Conservation (phyloP, 92 coral and sea anemone species). For the Chrysogorgia sp. region DNA sequence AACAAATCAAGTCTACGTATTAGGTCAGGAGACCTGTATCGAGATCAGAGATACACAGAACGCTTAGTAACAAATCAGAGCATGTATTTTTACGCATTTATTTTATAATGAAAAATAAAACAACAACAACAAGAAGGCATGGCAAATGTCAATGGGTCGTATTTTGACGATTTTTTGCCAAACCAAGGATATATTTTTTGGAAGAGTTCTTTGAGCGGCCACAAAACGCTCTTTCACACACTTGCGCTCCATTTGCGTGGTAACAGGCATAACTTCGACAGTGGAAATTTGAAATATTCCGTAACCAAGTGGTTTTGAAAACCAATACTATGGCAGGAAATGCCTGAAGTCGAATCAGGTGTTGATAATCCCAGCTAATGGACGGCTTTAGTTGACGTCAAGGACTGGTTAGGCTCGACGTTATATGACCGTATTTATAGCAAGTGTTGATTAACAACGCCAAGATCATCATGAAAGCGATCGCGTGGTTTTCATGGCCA, state of each 20-base stretch:
- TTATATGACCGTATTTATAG: constrained; percentile 31
- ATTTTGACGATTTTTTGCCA: no score
- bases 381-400: constrained; percentile 35
- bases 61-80: no score
- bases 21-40: no score
- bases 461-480: constrained; percentile 8
- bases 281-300: not conserved
- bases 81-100: no score
- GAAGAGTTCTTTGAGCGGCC: not conserved
- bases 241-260: not conserved
- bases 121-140: no score
- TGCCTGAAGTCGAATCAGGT: constrained; percentile 22
- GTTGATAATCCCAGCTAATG: constrained; percentile 20
- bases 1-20: no score
- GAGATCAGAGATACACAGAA: no score
- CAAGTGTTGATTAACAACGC: constrained; percentile 41
- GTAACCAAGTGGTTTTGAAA: constrained; percentile 18
- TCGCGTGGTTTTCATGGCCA: constrained; percentile 14
- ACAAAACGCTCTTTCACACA: not conserved
- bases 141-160: no score
- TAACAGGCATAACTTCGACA: not conserved
- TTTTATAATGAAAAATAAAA: no score
- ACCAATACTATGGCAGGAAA: constrained; percentile 29
- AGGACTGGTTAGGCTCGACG: constrained; percentile 19
- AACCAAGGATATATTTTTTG: not conserved